Percentiles rank a stretch among this genome's conserved stretches.
These are phyloP conservation scores for Xenotilapia caudafasciata DNA, from an alignment of 2,113 vertebrate species.

Conservation along the genomic window DNA sequence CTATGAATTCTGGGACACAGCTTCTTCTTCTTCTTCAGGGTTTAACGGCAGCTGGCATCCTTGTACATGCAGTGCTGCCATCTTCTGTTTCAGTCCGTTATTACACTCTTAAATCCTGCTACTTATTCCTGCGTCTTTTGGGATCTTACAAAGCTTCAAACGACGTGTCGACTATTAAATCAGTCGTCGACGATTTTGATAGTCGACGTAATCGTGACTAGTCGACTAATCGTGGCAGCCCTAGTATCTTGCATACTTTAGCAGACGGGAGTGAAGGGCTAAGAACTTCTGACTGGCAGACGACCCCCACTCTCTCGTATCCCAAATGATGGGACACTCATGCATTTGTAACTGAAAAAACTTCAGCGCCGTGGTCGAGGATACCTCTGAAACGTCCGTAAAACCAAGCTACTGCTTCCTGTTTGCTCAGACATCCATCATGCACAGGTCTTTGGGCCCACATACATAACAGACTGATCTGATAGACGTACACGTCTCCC, in stretches of 20 bases:
- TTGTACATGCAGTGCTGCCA: no score
- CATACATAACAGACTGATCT: background rate
- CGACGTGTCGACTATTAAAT: no score
- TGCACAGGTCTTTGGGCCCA: background rate
- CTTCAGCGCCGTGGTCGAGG: background rate
- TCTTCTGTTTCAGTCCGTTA: no score
- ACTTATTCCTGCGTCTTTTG: no score
- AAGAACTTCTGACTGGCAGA: background rate
- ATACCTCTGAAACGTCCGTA: accelerated
- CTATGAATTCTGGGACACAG: no score
- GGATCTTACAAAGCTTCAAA: no score
- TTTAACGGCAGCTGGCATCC: no score
- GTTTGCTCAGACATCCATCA: background rate
- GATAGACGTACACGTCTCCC: background rate
- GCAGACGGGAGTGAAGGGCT: accelerated
- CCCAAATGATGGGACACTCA: background rate
- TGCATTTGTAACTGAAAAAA: background rate
- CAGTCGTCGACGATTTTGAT: no score
- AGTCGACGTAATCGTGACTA: no score
- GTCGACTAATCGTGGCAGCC: no score
- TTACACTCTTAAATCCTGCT: no score
- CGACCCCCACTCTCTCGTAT: background rate
- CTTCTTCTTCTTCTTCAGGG: no score
- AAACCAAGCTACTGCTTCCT: background rate
- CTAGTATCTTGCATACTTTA: background rate